Percentiles rank a stretch among this genome's conserved stretches.
Evolutionary conservation across 2,113 vertebrate species (phyloP).

Genomic region (Prietella phreatophila): DNA sequence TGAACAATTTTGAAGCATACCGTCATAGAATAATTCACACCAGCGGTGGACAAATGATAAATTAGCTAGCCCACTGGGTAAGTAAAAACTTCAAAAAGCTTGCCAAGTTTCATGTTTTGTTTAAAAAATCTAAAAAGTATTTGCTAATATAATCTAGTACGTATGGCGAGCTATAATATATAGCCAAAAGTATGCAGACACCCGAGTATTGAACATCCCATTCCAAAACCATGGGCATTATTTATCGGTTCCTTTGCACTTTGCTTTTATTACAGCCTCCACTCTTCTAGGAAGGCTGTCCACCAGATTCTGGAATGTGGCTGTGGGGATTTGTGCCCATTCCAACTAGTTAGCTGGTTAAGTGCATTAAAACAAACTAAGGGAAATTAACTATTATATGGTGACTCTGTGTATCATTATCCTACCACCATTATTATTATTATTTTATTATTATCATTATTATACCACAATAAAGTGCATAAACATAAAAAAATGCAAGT

Average conservation of each 20-base stretch:
- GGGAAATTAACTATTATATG: neutral
- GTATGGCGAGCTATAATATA: neutral
- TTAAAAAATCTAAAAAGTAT: too few relatives aligned
- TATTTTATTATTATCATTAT: neutral
- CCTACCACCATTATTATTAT: neutral
- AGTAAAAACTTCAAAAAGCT: neutral
- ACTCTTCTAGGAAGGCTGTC: neutral
- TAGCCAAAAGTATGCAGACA: neutral
- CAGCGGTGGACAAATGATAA: neutral
- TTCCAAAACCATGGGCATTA: neutral
- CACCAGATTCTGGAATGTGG: neutral
- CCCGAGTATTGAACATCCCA: neutral
- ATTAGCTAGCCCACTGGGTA: neutral
- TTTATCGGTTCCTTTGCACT: neutral
- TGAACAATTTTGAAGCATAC: neutral
- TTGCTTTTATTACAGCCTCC: neutral
- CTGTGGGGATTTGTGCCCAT: neutral
- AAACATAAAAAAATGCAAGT: neutral
- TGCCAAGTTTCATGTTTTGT: neutral
- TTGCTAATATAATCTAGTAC: neutral
- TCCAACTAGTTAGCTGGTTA: neutral
- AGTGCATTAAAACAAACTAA: neutral
- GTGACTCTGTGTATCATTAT: neutral
- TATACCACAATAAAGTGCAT: neutral
- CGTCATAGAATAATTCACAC: neutral